phyloP scores from a whole-genome alignment of 2,113 vertebrate genomes.

The Psittacus erithacus region DNA sequence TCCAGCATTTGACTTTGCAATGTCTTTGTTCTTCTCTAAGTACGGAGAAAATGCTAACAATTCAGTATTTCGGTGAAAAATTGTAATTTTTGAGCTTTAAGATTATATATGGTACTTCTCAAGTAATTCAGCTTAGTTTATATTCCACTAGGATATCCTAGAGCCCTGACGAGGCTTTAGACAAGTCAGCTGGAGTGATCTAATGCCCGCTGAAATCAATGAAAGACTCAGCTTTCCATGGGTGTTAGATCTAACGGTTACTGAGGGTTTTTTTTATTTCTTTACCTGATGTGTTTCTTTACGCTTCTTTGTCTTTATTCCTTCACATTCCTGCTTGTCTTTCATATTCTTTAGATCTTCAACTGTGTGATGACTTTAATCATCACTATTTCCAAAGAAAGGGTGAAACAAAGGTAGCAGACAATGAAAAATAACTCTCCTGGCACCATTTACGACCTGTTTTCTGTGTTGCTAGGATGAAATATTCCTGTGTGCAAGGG shows the following conservation, averaged over 20 bases:
- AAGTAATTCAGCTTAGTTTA: not conserved
- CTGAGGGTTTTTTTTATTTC: not conserved
- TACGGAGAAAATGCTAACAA: not conserved
- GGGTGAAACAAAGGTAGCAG: not conserved
- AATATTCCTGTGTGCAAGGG: not conserved
- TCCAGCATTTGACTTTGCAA: not conserved
- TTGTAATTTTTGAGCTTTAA: not conserved
- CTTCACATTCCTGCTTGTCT: not conserved
- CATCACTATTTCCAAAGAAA: conserved; percentile 42
- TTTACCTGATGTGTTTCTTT: not conserved
- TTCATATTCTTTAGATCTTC: conserved; percentile 16
- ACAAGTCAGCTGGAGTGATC: not conserved
- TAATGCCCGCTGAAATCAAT: not conserved
- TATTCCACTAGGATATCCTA: not conserved
- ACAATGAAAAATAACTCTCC: not conserved
- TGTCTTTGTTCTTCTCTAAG: not conserved
- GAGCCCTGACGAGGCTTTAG: not conserved
- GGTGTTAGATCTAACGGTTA: not conserved
- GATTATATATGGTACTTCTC: not conserved
- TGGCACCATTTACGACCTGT: not conserved
- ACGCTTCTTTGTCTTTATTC: not conserved
- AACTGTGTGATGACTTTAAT: conserved; percentile 21
- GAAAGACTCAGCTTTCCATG: not conserved
- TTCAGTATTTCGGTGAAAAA: not conserved
- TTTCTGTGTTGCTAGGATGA: not conserved